These are phyloP conservation scores for Orchesella cincta DNA, from an alignment of 1,140 invertebrate genomes.

Conservation along the genomic window DNA sequence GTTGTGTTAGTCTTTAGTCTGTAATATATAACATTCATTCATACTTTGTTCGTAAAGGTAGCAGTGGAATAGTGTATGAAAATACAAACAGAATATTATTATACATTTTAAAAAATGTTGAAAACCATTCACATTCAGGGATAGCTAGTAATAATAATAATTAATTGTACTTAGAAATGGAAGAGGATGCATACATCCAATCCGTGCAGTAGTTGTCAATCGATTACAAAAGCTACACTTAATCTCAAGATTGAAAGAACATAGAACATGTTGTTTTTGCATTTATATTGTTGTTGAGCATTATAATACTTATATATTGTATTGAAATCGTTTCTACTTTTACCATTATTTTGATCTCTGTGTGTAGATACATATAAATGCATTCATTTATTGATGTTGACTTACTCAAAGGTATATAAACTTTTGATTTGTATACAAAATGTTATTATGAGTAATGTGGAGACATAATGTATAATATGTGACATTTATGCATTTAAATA, in stretches of 20 bases:
- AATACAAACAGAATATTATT: no score
- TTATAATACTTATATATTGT: neutral
- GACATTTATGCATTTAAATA: no score
- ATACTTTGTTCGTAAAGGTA: no score
- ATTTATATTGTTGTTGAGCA: neutral
- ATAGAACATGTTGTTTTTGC: neutral
- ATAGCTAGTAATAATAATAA: neutral
- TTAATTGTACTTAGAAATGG: neutral
- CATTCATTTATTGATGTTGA: neutral
- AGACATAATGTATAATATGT: no score
- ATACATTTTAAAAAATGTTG: no score
- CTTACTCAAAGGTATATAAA: neutral
- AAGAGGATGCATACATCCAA: neutral
- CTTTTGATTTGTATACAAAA: no score
- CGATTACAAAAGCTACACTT: neutral
- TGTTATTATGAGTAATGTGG: no score
- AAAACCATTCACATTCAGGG: neutral
- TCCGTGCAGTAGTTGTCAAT: neutral
- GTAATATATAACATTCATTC: no score
- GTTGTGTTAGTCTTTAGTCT: no score
- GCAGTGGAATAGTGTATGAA: no score
- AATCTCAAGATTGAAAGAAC: neutral
- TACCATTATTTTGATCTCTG: slow-evolving; percentile 26
- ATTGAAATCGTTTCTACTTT: neutral
- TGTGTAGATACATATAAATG: neutral